Evolutionary conservation across 2,888 invertebrate species (phyloP).

Genomic region (Pheosia gnoma): DNA sequence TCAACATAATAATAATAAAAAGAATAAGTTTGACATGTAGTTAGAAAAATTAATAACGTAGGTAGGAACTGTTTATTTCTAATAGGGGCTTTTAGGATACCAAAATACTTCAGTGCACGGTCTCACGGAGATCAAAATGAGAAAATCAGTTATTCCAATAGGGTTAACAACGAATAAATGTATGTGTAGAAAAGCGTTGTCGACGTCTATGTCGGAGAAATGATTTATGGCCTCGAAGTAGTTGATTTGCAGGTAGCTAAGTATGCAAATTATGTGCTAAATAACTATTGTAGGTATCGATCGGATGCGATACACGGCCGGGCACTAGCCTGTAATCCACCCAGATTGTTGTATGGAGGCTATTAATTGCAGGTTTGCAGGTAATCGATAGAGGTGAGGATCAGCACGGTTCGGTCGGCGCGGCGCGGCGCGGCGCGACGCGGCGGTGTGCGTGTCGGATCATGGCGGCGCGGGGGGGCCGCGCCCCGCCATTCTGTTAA

Average conservation of each 20-base stretch:
- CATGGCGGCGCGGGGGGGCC: conserved; percentile 80
- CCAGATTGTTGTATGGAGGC: conserved; percentile 76
- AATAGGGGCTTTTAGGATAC: background rate
- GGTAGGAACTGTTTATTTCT: background rate
- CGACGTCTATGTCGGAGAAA: background rate
- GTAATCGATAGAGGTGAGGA: conserved; percentile 71
- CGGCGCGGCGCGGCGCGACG: conserved; percentile 42
- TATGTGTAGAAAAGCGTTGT: background rate
- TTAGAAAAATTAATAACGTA: background rate
- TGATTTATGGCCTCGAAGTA: background rate
- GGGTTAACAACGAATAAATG: background rate
- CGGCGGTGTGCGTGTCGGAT: conserved; percentile 79
- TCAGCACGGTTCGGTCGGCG: conserved; percentile 35
- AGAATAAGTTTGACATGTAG: background rate
- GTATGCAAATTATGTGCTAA: conserved; percentile 43
- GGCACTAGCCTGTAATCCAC: conserved; percentile 74
- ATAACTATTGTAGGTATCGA: conserved; percentile 52
- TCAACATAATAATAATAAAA: background rate
- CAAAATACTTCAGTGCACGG: background rate
- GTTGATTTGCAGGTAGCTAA: conserved; percentile 21
- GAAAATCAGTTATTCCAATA: background rate
- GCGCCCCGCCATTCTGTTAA: conserved; percentile 78
- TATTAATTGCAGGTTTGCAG: conserved; percentile 81
- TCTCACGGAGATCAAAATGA: background rate
- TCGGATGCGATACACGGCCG: conserved; percentile 55